These are phyloP conservation scores for Callyntrura sp. DNA, from an alignment of 2,888 invertebrate species.

Conservation along the genomic window DNA sequence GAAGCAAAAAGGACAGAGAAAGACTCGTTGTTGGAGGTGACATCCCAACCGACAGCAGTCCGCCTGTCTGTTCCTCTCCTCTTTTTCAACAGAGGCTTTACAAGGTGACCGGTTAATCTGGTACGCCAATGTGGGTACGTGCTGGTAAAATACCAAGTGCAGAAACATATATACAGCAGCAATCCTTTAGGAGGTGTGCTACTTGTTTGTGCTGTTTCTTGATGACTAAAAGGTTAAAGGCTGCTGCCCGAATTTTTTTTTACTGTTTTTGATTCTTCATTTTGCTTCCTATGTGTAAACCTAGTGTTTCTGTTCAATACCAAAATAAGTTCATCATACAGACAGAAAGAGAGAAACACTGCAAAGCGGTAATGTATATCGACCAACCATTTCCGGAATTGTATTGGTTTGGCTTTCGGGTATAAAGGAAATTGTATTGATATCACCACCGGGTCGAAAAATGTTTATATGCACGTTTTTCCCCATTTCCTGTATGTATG, in stretches of 20 bases:
- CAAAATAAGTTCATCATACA: constrained; percentile 24
- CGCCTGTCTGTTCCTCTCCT: constrained; percentile 44
- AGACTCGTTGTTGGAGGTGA: constrained; percentile 7
- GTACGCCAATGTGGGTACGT: constrained; percentile 18
- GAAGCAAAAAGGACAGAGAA: not conserved
- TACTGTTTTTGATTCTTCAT: constrained; percentile 49
- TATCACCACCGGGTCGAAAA: too few relatives aligned
- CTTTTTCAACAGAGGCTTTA: constrained; percentile 60
- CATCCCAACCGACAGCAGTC: constrained; percentile 38
- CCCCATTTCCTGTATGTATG: too few relatives aligned
- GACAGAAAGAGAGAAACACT: not conserved
- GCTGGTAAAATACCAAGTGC: not conserved
- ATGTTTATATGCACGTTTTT: too few relatives aligned
- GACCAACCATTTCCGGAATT: constrained; percentile 15
- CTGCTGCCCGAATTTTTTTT: not conserved
- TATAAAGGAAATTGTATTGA: not conserved
- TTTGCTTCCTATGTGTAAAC: constrained; percentile 25
- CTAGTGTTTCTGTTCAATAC: constrained; percentile 36
- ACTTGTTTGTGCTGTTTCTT: not conserved
- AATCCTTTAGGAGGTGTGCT: too few relatives aligned
- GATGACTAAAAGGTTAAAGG: too few relatives aligned
- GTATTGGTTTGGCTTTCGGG: constrained; percentile 17
- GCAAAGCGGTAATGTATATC: not conserved
- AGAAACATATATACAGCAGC: too few relatives aligned
- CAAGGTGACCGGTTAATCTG: constrained; percentile 69